Evolutionary conservation across 2,797 vertebrate species (phyloP), one percentile per base, ranked within the genome.

Genomic region (Cossypha polioptera): DNA sequence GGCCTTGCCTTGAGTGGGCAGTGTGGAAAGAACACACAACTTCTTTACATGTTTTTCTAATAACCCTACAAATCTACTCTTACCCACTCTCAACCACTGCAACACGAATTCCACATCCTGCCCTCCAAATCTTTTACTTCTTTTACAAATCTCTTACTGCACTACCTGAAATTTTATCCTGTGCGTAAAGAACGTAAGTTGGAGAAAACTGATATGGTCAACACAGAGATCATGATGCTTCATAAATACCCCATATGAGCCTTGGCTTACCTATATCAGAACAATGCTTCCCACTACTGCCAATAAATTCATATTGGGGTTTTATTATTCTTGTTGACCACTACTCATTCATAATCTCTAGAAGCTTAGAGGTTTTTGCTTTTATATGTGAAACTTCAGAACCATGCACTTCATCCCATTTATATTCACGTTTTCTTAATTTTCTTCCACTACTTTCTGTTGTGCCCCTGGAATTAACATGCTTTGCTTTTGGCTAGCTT

Each of bases 321-420:
- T 13, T 50, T 42, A 18, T 13, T 57, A 35, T 12, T 68, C 5
- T 4, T 63, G 31, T 22, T 82, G 31, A 54, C 16, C 5, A 13
- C 24, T 66, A 22, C 26, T n/a, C 12, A n/a, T 26, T 59, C 48
- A 38, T 12, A 71, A 66, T 8, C n/a, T 58, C 25, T 19, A 54
- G 11, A 90, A 29, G 55, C 20, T 10, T 3, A 33, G 9, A 2
- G 4, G 0, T 1, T 75, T 14, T 13, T 59, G 20, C 8, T 76
- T 86, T 84, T 19, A 5, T 29, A n/a, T 12, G 10, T 45, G n/a
- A 61, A 88, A 31, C 22, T 74, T 59, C 16, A 77, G 20, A 86
- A 68, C 16, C 35, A 36, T 0, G 5, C 9, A 62, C 13, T 31
- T 13, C 3, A 61, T 17, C 15, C 22, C 3, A n/a, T 50, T 75